phyloP scores from a whole-genome alignment of 2,888 invertebrate species.

The Tribolium freemani region DNA sequence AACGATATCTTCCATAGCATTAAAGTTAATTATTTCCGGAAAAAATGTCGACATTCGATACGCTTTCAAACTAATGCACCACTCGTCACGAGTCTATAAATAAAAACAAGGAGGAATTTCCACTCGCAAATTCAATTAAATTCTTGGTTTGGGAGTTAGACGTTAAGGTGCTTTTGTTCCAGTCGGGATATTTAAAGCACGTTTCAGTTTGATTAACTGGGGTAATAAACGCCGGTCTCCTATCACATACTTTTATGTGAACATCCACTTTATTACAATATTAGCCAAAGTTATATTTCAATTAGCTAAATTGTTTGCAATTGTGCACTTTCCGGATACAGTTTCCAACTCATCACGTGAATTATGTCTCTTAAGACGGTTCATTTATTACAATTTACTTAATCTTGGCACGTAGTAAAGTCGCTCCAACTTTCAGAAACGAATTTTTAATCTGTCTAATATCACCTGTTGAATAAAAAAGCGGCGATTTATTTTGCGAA shows the following conservation, averaged over 20 bases:
- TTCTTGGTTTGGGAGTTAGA: not conserved
- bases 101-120: not conserved
- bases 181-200: conserved; percentile 28
- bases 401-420: conserved; percentile 5
- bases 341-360: not conserved
- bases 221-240: conserved; percentile 19
- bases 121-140: not conserved
- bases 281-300: conserved; percentile 26
- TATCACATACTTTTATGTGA: conserved; percentile 18
- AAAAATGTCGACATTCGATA: conserved; percentile 16
- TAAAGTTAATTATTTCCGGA: conserved; percentile 25
- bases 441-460: not conserved
- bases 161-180: conserved; percentile 10
- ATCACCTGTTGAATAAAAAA: conserved; percentile 20
- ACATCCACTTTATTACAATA: conserved; percentile 17
- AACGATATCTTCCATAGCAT: conserved; percentile 25
- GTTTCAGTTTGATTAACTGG: conserved; percentile 24
- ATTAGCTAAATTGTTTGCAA: conserved; percentile 15
- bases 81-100: not conserved
- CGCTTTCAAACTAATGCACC: conserved; percentile 1
- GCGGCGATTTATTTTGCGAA: not conserved
- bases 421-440: no score
- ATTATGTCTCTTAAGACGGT: conserved; percentile 2
- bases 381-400: conserved; percentile 19
- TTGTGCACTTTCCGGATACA: conserved; percentile 16